Conservation (phyloP, 2,797 vertebrate species). For the Lophotriccus pileatus region DNA sequence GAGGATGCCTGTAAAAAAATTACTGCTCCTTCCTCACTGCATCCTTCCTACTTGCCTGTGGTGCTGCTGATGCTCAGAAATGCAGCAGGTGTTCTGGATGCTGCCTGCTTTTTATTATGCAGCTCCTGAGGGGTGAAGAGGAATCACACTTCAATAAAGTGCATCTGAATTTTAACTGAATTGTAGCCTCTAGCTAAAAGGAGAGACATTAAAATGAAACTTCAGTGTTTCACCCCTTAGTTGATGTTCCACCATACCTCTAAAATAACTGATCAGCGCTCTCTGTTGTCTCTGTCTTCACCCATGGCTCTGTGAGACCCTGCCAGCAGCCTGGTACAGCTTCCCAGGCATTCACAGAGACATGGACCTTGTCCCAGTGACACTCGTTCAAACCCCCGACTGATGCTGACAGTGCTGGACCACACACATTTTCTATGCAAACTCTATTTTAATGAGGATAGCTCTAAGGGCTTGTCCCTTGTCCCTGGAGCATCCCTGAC, state of each 20-base stretch:
- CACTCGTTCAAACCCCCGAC: fast-evolving
- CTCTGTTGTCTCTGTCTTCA: background rate
- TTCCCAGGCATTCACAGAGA: background rate
- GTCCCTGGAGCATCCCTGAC: too few species aligned
- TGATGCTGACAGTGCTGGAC: background rate
- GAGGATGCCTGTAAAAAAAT: background rate
- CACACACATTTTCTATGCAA: fast-evolving
- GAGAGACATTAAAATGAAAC: conserved; percentile 56
- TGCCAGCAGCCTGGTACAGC: background rate
- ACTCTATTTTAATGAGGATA: background rate
- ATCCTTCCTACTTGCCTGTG: background rate
- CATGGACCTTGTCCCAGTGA: fast-evolving
- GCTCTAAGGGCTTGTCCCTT: background rate
- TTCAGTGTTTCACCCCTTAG: background rate
- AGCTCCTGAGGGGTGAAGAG: background rate
- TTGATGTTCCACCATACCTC: background rate
- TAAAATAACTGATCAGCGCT: conserved; percentile 30
- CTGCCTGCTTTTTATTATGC: background rate
- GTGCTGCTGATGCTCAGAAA: background rate
- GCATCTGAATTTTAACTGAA: conserved; percentile 60
- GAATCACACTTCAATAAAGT: background rate
- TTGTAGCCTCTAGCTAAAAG: conserved; percentile 27
- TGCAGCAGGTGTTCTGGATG: background rate
- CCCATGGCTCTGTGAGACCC: background rate
- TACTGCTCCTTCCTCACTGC: background rate